Base-by-base conservation (phyloP, 2,113 vertebrate species). In the Onychostruthus taczanowskii region DNA sequence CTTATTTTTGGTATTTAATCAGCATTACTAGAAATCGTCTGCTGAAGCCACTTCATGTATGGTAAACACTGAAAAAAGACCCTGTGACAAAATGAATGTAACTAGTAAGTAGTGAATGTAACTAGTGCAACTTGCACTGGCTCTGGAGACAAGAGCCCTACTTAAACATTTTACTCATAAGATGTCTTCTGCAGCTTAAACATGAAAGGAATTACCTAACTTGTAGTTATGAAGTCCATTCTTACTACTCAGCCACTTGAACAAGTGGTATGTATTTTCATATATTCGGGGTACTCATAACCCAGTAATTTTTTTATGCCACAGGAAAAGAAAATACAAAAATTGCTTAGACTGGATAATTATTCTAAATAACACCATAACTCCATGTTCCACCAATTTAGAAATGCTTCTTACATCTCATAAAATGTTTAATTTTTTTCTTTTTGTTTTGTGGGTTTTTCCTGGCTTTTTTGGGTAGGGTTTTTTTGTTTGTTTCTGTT, bases 1-100 rank as follows among this genome's bases (percentile, higher is more conserved):
- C 69, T 50, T 94, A 62, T 77, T 97, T 97, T 83, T 97, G 90
- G 95, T 98, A 97, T 94, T 95, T 64, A 90, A 95, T 67, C 63
- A 95, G 89, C 39, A 96, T 23, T 37, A 92, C 75, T 90, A 96
- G 19, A 68, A 61, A 94, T 90, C 85, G 49, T 94, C 88, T 93
- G 79, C 94, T 93, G 75, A 96, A 95, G 83, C 91, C 63, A 93
- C 92, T 96, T 95, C 37, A 89, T 41, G 31, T 64, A 69, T 63
- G 16, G 79, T 83, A 93, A 96, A 97, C 75, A 85, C 83, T 91
- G 88, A 79, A 72, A 93, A 96, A 75, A 90, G 83, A 81, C 50
- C 75, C 70, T 52, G 61, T 61, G 88, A 76, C 93, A 93, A 93
- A 92, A 35, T 64, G 83, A 95, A 72, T 62, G 21, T 82, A 94